Evolutionary conservation across 2,888 invertebrate genomes (phyloP), one percentile per base, ranked within the genome.

Genomic region (Scaptomyza flava): DNA sequence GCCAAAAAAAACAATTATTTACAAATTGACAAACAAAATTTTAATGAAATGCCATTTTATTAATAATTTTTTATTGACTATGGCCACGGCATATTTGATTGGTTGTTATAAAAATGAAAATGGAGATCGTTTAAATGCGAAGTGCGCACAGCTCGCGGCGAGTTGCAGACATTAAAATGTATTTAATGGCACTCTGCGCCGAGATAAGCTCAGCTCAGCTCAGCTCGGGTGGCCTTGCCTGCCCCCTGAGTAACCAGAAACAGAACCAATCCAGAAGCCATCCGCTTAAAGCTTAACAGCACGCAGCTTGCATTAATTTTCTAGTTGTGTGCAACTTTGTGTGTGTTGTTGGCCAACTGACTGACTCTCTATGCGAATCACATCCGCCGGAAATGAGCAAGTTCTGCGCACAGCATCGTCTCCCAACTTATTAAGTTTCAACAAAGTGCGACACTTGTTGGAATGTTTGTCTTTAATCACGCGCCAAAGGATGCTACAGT

Each of bases 361-460:
- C 31, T 17, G 48, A 17, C 38, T 41, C 34, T 46, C 65, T 43
- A 64, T 66, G 72, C 76, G 69, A 71, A 68, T 69, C 83, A 73
- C 86, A 82, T 82, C 79, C 82, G 79, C 82, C 74, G 82, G 82
- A 86, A 83, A 79, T 79, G 72, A 65, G 69, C 61, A 67, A 78
- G 67, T 79, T 74, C 50, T 46, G 64, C 68, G 14, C 20, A 30
- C 17, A 20, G 48, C 43, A 51, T 31, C 72, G 38, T 50, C 9
- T 34, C 6, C 12, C 7, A 67, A 66, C 72, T 80, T 77, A 83
- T 83, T 86, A 81, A 77, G 77, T 83, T 83, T 86, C 83, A 86
- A 77, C 72, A 50, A 77, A 86, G 72, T 82, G 74, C 71, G 59
- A 51, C 79, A 79, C 79, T 79, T 79, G 69, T 67, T 68, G 67